Evolutionary conservation across 2,113 vertebrate species (phyloP).

Genomic region (Hoplias malabaricus): DNA sequence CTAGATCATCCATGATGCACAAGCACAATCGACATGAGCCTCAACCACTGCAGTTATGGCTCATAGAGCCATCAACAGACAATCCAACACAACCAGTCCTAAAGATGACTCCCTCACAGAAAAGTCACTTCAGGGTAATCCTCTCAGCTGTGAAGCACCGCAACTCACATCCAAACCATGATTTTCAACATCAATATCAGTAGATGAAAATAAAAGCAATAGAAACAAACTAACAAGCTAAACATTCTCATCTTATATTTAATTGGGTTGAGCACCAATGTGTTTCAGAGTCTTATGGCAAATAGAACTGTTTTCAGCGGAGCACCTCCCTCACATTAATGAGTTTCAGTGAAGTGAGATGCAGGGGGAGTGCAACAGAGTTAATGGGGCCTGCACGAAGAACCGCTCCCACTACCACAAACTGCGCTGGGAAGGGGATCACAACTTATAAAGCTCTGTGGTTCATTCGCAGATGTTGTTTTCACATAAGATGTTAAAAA

Average conservation of each 20-base stretch:
- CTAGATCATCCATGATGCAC: background rate
- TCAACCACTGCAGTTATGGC: background rate
- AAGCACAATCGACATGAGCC: background rate
- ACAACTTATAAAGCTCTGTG: background rate
- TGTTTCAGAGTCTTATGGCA: background rate
- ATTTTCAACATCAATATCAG: conserved; percentile 6
- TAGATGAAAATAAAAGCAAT: background rate
- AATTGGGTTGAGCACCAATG: background rate
- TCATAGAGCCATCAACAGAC: background rate
- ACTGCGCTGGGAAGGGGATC: conserved; percentile 16
- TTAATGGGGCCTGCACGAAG: conserved; percentile 35
- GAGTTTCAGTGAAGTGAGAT: conserved; percentile 33
- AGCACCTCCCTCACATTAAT: conserved; percentile 33
- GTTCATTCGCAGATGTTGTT: conserved; percentile 18
- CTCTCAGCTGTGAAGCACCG: background rate
- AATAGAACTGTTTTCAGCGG: conserved; percentile 2
- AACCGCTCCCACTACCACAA: conserved; percentile 29
- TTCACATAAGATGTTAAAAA: conserved; percentile 24
- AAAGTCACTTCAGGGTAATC: background rate
- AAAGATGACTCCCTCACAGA: no score
- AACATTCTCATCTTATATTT: background rate
- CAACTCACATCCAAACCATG: background rate
- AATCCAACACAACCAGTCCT: background rate
- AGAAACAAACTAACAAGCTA: background rate
- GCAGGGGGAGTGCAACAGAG: background rate